Conservation (phyloP, 2,797 vertebrate genomes). For the Todus mexicanus region DNA sequence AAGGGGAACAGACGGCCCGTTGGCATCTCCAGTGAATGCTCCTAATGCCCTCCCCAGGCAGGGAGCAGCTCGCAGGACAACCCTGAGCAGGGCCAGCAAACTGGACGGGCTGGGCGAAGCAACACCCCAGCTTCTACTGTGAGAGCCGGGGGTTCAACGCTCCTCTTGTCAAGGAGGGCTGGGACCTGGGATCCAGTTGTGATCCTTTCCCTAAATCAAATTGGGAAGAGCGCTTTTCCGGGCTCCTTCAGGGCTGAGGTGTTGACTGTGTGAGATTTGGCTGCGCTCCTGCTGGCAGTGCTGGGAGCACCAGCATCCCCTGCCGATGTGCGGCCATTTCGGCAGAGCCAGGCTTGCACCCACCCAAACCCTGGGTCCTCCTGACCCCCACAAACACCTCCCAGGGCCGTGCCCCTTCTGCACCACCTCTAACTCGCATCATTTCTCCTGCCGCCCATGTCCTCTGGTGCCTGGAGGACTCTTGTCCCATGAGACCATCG, state of each 20-base stretch:
- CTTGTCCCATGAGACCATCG: background rate
- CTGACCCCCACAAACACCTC: no score
- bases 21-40: background rate
- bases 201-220: background rate
- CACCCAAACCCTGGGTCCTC: background rate
- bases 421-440: background rate
- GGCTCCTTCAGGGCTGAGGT: background rate
- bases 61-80: background rate
- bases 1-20: conserved; percentile 17
- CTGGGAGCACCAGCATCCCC: background rate
- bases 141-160: background rate
- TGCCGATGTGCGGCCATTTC: accelerated
- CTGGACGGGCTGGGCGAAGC: background rate
- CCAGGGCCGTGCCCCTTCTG: background rate
- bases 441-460: background rate
- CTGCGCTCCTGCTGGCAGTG: background rate
- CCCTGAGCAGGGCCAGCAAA: no score
- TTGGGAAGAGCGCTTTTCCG: background rate
- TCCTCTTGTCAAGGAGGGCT: background rate
- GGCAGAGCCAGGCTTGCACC: background rate
- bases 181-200: background rate
- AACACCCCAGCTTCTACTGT: accelerated
- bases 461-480: background rate
- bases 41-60: background rate
- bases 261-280: background rate